Conservation (phyloP, 2,888 invertebrate species). For the Adelphocoris suturalis region DNA sequence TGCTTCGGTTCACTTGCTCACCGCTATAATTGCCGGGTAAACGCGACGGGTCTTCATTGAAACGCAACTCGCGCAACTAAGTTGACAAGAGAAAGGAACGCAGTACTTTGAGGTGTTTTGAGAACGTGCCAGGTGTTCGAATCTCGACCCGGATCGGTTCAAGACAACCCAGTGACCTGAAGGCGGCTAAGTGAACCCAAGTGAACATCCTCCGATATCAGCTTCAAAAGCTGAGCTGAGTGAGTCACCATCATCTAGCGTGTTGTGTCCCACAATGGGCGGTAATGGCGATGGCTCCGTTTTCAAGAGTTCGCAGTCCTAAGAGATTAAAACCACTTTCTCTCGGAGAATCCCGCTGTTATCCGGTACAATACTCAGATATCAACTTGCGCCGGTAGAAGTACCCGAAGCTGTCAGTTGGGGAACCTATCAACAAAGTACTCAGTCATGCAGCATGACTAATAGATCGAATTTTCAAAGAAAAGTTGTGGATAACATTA, state of each 20-base stretch:
- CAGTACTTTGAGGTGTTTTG: constrained; percentile 1
- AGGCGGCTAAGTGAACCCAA: background rate
- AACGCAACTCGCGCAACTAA: background rate
- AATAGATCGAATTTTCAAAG: too few species aligned
- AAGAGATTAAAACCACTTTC: background rate
- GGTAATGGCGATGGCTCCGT: background rate
- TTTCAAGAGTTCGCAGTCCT: background rate
- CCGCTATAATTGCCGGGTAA: too few species aligned
- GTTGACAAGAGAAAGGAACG: background rate
- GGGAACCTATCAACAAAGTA: too few species aligned
- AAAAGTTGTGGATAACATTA: too few species aligned
- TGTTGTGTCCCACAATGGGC: constrained; percentile 6
- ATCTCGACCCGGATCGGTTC: constrained; percentile 9
- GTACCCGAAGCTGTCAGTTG: too few species aligned
- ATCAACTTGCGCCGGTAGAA: too few species aligned
- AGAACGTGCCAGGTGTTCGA: constrained; percentile 3
- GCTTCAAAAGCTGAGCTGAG: background rate
- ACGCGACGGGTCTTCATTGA: too few species aligned
- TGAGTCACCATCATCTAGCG: constrained; percentile 2
- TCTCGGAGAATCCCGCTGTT: background rate
- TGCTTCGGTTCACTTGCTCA: too few species aligned
- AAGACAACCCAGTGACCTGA: constrained; percentile 10
- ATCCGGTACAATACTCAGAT: too few species aligned
- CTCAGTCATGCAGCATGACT: too few species aligned
- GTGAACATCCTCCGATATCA: constrained; percentile 21